Evolutionary conservation across 2,113 vertebrate species (phyloP).

Genomic region (Esox niger): DNA sequence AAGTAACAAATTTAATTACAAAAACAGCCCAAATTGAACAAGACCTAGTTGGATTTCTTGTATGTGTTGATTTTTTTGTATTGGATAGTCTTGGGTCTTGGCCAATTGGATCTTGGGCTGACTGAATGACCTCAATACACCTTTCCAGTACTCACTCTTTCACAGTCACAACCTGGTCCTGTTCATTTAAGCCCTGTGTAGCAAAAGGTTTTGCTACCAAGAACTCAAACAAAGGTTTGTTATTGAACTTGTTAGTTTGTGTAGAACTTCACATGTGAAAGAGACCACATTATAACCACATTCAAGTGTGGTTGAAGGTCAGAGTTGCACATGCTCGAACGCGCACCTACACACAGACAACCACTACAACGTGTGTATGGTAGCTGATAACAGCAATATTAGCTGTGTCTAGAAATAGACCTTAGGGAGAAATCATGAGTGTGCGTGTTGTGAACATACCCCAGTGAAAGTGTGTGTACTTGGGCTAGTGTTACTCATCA

Average conservation of each 20-base stretch:
- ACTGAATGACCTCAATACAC: neutral
- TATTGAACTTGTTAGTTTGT: too few relatives aligned
- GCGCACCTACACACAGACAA: neutral
- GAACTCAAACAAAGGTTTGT: too few relatives aligned
- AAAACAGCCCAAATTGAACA: neutral
- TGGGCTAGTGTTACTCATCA: neutral
- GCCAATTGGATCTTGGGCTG: neutral
- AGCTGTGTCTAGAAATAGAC: slow-evolving; percentile 43
- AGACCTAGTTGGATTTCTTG: neutral
- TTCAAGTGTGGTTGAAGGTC: too few relatives aligned
- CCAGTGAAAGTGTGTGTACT: neutral
- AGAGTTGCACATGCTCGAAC: neutral
- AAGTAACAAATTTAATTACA: neutral
- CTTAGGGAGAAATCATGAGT: slow-evolving; percentile 5
- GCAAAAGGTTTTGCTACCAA: too few relatives aligned
- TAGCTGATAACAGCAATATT: slow-evolving; percentile 41
- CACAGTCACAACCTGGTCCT: neutral
- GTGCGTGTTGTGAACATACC: neutral
- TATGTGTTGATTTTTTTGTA: too few relatives aligned
- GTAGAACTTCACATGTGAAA: too few relatives aligned
- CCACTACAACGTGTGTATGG: slow-evolving; percentile 4
- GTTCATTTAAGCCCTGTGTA: too few relatives aligned
- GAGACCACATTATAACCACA: too few relatives aligned
- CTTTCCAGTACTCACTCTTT: neutral
- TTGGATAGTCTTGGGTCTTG: neutral